Evolutionary conservation across 2,797 vertebrate genomes (phyloP), one percentile per base, ranked within the genome.

Genomic region (Galago senegalensis): DNA sequence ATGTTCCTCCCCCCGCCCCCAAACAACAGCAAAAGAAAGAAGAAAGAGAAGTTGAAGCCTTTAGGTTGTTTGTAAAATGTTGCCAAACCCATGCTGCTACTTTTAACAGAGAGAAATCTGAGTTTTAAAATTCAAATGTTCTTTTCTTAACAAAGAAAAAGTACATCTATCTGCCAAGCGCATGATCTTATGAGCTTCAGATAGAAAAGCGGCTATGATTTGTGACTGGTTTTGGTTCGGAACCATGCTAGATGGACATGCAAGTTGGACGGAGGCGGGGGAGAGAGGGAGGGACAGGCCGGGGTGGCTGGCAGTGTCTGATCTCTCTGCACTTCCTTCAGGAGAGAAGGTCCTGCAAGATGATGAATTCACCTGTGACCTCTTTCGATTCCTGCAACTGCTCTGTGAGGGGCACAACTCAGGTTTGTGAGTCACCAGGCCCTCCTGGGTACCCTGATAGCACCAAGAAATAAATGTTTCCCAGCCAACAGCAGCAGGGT

Each of bases 331-430:
- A 91, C 97, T 98, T 99, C 98, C 98, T 95, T 60, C 99, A 99
- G 99, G 99, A 98, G 99, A 99, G 97, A 99, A 99, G 97, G 99
- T 99, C 97, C 99, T 99, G 98, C 99, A 99, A 98, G 99, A 99
- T 84, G 99, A 99, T 75, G 99, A 99, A 97, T 99, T 99, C 97
- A 99, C 99, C 96, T 99, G 99, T 98, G 99, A 99, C 98, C 99
- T 99, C 98, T 99, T 99, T 98, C 99, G 99, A 96, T 99, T 99
- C 99, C 99, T 99, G 83, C 99, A 99, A 31, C 99, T 99, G 97
- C 99, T 99, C 29, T 99, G 99, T 98, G 99, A 99, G 99, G 99
- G 99, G 97, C 99, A 99, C 98, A 99, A 99, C 97, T 99, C 99
- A 99, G 99, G 99, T 99, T 97, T 97, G 98, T 98, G 98, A 81